A percentile compares a stretch with the other conserved stretches of the same genome.
Conservation (phyloP, 2,888 invertebrate species). For the Drosophila mimetica region DNA sequence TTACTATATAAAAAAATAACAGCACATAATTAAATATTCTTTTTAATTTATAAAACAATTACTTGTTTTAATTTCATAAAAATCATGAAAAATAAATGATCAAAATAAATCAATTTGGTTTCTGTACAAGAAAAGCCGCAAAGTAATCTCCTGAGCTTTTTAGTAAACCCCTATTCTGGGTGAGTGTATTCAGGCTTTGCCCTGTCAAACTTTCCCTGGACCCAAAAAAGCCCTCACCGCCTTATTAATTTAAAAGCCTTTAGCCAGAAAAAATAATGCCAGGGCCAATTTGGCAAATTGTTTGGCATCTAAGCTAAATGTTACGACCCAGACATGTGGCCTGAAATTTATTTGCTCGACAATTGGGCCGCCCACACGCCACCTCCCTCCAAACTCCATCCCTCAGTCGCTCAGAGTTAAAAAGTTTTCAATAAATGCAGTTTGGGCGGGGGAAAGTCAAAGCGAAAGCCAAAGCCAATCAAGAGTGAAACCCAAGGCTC, state of each 20-base stretch:
- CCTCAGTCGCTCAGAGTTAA: background rate
- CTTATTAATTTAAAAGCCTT: constrained; percentile 60
- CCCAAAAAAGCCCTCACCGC: constrained; percentile 14
- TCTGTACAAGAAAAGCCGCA: background rate
- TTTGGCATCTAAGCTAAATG: constrained; percentile 51
- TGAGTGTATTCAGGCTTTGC: constrained; percentile 19
- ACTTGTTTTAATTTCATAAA: too few relatives aligned
- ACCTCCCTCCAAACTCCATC: background rate
- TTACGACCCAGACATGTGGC: constrained; percentile 54
- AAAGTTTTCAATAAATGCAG: constrained; percentile 62
- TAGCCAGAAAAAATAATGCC: constrained; percentile 36
- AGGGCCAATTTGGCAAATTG: constrained; percentile 66
- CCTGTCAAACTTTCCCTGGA: constrained; percentile 7
- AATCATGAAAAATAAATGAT: too few relatives aligned
- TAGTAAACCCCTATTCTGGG: constrained; percentile 4
- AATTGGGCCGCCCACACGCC: constrained; percentile 22
- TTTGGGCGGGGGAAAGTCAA: constrained; percentile 9
- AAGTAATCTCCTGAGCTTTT: background rate
- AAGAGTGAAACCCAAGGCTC: constrained; percentile 37
- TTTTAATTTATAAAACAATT: background rate
- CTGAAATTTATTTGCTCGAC: constrained; percentile 44
- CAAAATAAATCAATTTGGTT: background rate
- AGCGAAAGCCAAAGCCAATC: constrained; percentile 46
- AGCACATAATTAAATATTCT: background rate
- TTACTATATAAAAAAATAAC: too few relatives aligned